Base-by-base conservation (phyloP, 2,113 vertebrate genomes). In the Grantiella picta region DNA sequence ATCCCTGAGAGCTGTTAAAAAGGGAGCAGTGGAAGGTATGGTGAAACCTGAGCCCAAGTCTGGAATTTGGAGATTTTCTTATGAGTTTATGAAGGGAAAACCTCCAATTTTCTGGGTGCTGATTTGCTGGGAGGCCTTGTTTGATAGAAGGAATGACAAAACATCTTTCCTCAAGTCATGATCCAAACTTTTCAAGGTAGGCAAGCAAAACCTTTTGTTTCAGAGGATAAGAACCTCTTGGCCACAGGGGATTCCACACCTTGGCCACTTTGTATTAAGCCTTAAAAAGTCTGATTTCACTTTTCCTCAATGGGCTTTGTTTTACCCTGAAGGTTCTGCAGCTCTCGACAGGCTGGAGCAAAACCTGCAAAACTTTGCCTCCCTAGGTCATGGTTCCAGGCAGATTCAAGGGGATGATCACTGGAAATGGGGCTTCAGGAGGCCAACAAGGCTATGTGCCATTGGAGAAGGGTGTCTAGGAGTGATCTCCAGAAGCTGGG, bases 281-380 rank as follows among this genome's bases (percentile, higher is more conserved):
- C 47, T 54, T 71, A 44, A 3, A 81, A 89, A 52, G 23, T 28
- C 18, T 64, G 27, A 68, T 8, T 17, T 49, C 10, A 8, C 17
- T 84, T 86, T 66, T 84, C 28, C n/a, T 53, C 18, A 42, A 59
- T 8, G 8, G 20, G 17, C 21, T 91, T 77, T 80, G 18, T 83
- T 77, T 77, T n/a, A 49, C 15, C 12, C 28, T 40, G 31, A n/a
- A 81, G 11, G 12, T 49, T 42, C 59, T 69, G 31, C 15, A 92
- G 44, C 23, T 82, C 54, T 29, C 21, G 17, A 42, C 27, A 38
- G 36, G 17, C 42, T 45, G n/a, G 4, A 81, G 22, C 24, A 81
- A 13, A 36, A 28, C 8, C 5, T 0, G 1, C 22, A 83, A 77
- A 52, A 57, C 0, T 1, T 45, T 56, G 3, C 15, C 14, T 21